phyloP scores from a whole-genome alignment of 2,797 vertebrate species.

The Aselliscus stoliczkanus region DNA sequence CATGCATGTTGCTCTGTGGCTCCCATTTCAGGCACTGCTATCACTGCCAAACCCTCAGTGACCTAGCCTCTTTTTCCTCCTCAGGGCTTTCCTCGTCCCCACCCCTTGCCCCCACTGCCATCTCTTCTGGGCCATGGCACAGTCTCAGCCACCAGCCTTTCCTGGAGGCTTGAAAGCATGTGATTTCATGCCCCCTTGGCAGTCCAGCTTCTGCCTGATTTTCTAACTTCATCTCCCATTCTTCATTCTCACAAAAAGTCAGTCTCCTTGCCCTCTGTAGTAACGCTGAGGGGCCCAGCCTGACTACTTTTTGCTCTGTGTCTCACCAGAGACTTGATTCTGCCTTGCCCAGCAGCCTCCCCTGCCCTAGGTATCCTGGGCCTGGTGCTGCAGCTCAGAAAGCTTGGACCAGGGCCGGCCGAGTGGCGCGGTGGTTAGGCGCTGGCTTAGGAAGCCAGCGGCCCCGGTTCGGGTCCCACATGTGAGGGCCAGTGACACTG shows the following conservation, averaged over 20 bases:
- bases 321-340: neutral
- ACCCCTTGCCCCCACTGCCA: neutral
- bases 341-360: neutral
- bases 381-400: neutral
- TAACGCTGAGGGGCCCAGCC: neutral
- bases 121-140: neutral
- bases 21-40: neutral
- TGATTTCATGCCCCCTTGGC: neutral
- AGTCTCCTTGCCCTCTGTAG: neutral
- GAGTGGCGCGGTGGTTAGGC: too few relatives aligned
- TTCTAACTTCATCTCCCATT: neutral
- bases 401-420: neutral
- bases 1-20: accelerated
- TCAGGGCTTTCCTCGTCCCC: neutral
- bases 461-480: too few relatives aligned
- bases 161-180: neutral
- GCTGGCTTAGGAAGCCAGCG: too few relatives aligned
- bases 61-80: too few relatives aligned
- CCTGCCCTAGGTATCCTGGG: neutral
- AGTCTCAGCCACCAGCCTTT: neutral
- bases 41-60: neutral
- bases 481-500: too few relatives aligned
- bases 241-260: neutral
- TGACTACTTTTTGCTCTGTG: neutral
- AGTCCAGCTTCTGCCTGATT: neutral